Conservation (phyloP, 2,888 invertebrate genomes). For the Steinernema scapterisci region DNA sequence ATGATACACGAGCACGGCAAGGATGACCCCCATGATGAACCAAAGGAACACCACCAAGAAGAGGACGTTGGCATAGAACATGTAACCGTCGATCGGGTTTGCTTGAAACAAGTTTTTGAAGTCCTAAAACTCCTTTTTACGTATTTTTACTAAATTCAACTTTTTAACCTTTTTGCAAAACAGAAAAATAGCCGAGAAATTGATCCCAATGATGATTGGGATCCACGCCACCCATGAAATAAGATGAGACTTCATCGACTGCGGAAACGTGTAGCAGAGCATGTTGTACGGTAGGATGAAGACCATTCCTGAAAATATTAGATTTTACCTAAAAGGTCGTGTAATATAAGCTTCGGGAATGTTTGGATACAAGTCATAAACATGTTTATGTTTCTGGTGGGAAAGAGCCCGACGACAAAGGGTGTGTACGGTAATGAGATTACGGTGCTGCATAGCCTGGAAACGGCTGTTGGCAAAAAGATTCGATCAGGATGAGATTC, state of each 20-base stretch:
- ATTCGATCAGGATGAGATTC: slow-evolving; percentile 47
- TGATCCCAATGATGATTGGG: background rate
- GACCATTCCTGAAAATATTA: slow-evolving; percentile 3
- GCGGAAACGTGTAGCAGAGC: slow-evolving; percentile 15
- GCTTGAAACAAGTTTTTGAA: background rate
- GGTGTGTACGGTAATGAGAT: no score
- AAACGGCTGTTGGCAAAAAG: no score
- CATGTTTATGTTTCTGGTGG: no score
- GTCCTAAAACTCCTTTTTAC: background rate
- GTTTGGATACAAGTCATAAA: no score
- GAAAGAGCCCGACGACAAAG: no score
- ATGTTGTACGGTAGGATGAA: slow-evolving; percentile 6
- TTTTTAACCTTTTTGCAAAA: background rate
- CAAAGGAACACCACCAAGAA: background rate
- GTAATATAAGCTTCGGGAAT: no score
- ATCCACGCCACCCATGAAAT: slow-evolving; percentile 14
- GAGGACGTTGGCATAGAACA: background rate
- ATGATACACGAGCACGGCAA: background rate
- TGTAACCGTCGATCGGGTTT: slow-evolving; percentile 1
- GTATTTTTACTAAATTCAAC: background rate
- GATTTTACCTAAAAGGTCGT: background rate
- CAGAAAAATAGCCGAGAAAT: slow-evolving; percentile 11
- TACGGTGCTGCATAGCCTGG: no score
- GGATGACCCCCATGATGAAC: background rate
- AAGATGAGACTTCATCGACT: background rate